A percentile compares a stretch with the other conserved stretches of the same genome.
These are phyloP conservation scores for Chironomus tepperi DNA, from an alignment of 1,140 invertebrate genomes.

Conservation along the genomic window DNA sequence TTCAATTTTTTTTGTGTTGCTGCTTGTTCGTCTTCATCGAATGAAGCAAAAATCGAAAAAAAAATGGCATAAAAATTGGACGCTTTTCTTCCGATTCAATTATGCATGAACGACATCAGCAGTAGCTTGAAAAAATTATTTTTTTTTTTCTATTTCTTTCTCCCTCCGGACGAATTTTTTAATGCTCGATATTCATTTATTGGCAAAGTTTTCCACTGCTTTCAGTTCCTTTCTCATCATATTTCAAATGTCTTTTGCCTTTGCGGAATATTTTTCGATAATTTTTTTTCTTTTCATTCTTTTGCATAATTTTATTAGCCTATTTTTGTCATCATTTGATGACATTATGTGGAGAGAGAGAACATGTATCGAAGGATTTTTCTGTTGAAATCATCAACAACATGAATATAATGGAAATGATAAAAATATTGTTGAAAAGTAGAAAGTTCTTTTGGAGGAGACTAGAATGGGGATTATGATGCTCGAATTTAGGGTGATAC, in stretches of 20 bases:
- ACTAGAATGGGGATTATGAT: no score
- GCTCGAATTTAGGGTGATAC: no score
- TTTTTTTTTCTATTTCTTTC: slow-evolving; percentile 1
- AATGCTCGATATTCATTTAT: background rate
- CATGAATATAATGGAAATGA: no score
- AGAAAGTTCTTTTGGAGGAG: no score
- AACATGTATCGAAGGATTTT: background rate
- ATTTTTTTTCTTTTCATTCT: background rate
- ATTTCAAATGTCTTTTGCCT: background rate
- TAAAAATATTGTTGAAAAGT: no score
- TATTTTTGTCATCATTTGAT: background rate
- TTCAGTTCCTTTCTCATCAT: no score
- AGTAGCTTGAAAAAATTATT: background rate
- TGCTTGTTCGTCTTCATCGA: background rate
- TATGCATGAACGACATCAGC: background rate
- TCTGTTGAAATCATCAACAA: no score
- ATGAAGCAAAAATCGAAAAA: background rate
- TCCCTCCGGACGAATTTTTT: background rate
- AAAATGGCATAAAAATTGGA: slow-evolving; percentile 13
- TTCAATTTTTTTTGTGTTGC: no score
- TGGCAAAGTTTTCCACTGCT: background rate
- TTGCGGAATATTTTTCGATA: background rate
- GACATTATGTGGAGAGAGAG: background rate
- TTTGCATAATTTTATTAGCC: slow-evolving; percentile 14
- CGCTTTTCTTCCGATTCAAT: slow-evolving; percentile 7